Percentiles rank a stretch among this genome's conserved stretches.
Conservation (phyloP, 1,140 invertebrate species). For the Aplysia californica region DNA sequence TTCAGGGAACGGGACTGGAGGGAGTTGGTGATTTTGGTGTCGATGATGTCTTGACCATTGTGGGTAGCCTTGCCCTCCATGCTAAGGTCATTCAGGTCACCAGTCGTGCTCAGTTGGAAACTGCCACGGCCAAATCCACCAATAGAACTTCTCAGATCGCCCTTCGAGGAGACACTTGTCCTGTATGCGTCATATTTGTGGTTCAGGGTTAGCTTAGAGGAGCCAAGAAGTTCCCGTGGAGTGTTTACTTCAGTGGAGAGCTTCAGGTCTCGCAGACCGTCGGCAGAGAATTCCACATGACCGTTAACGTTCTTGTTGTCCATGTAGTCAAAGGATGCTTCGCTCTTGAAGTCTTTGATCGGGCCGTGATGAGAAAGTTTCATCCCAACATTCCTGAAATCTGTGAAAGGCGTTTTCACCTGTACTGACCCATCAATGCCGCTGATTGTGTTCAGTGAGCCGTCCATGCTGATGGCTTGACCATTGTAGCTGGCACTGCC, state of each 20-base stretch:
- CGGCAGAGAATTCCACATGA: constrained; percentile 13
- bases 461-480: background rate
- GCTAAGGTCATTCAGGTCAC: background rate
- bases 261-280: background rate
- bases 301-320: constrained; percentile 22
- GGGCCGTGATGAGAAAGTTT: constrained; percentile 23
- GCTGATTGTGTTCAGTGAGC: background rate
- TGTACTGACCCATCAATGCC: background rate
- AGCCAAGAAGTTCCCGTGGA: background rate
- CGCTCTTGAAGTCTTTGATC: constrained; percentile 14
- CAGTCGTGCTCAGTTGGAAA: too few relatives aligned
- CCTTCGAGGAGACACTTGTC: too few relatives aligned
- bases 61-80: background rate
- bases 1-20: background rate
- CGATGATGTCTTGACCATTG: background rate
- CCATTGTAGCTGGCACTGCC: constrained; percentile 5
- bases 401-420: constrained; percentile 33
- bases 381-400: constrained; percentile 24
- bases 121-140: too few relatives aligned
- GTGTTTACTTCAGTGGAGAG: background rate
- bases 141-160: too few relatives aligned
- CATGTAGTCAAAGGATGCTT: constrained; percentile 22
- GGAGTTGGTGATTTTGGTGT: background rate
- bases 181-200: background rate
- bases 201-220: background rate